A percentile compares a stretch with the other conserved stretches of the same genome.
Evolutionary conservation across 2,888 invertebrate genomes (phyloP).

Genomic region (Gibbula magus): DNA sequence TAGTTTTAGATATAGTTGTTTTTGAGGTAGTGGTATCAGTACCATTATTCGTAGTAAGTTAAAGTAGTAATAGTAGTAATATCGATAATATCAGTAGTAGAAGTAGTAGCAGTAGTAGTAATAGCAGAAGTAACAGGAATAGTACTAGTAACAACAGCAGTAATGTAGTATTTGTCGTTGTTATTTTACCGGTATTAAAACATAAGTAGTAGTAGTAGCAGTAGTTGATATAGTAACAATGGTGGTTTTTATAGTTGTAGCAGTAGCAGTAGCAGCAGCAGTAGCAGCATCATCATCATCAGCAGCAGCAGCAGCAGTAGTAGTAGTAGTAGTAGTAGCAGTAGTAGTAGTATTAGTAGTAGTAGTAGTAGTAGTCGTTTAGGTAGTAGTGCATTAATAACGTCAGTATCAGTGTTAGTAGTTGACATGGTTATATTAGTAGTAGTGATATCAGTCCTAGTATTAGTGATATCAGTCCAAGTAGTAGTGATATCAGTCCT

Average conservation of each 20-base stretch:
- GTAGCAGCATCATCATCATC: not conserved
- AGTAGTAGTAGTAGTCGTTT: not conserved
- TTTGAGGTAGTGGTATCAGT: not conserved
- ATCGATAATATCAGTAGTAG: not conserved
- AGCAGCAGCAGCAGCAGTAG: not conserved
- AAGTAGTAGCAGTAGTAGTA: not conserved
- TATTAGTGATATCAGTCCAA: no score
- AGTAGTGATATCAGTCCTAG: not conserved
- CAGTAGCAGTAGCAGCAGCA: not conserved
- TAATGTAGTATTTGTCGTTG: not conserved
- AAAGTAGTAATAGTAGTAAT: not conserved
- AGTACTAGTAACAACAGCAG: not conserved
- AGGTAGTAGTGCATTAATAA: not conserved
- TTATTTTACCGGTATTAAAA: not conserved
- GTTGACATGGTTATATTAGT: not conserved
- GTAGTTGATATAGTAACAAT: no score
- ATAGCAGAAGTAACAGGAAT: not conserved
- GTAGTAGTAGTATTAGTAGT: slow-evolving; percentile 22
- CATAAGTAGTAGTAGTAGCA: not conserved
- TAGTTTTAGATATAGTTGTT: not conserved
- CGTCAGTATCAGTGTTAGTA: not conserved
- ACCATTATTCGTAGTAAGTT: not conserved
- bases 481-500: no score
- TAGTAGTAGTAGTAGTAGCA: slow-evolving; percentile 22
- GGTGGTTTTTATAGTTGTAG: not conserved